Evolutionary conservation across 1,140 invertebrate genomes (phyloP).

Genomic region (Gonioctena quinquepunctata): DNA sequence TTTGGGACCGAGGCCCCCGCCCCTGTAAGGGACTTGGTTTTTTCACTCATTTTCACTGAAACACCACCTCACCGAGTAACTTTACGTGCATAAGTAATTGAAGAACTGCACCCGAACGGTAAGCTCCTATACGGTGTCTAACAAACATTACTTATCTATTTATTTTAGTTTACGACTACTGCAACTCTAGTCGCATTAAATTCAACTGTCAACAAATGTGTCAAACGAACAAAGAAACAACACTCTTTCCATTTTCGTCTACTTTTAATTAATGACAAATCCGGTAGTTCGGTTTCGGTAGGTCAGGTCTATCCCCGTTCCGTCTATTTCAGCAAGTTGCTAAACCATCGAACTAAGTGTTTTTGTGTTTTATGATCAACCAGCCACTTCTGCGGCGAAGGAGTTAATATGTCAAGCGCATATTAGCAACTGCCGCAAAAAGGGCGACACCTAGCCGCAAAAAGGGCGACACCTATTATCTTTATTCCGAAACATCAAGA

Average conservation of each 20-base stretch:
- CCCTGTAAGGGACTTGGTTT: constrained; percentile 33
- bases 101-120: background rate
- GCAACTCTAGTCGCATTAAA: background rate
- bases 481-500: no score
- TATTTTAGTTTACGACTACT: constrained; percentile 4
- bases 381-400: no score
- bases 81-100: background rate
- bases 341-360: no score
- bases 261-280: no score
- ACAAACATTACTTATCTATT: constrained; percentile 21
- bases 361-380: no score
- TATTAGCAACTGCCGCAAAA: no score
- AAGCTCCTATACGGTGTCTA: background rate
- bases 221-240: background rate
- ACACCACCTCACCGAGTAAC: background rate
- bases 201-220: background rate
- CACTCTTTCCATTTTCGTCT: background rate
- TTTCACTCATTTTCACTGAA: constrained; percentile 36
- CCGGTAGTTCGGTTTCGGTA: no score
- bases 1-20: constrained; percentile 51
- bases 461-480: no score
- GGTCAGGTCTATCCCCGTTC: no score
- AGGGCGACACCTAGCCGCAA: no score
- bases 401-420: no score
- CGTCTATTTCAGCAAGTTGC: no score